These are phyloP conservation scores for Coracias cyanogaster DNA, from an alignment of 2,797 vertebrate genomes.

Conservation along the genomic window DNA sequence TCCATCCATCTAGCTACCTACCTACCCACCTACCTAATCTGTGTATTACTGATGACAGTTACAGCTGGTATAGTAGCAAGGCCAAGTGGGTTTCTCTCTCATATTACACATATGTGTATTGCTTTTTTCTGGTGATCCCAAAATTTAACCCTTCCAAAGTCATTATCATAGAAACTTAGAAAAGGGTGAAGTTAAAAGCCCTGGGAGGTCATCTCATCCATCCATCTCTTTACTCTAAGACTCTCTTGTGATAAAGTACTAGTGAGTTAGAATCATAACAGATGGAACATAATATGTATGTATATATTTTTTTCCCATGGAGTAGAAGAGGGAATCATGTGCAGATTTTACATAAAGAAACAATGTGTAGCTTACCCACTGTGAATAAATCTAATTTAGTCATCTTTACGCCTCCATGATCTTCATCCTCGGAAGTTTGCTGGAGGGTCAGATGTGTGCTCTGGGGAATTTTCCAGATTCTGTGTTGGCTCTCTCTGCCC, in stretches of 20 bases:
- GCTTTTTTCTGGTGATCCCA: neutral
- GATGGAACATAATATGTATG: conserved; percentile 46
- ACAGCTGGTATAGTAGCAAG: neutral
- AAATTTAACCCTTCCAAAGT: neutral
- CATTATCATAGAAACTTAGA: neutral
- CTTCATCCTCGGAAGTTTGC: conserved; percentile 66
- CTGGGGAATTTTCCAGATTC: conserved; percentile 62
- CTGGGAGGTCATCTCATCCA: neutral
- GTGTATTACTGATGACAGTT: neutral
- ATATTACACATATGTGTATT: neutral
- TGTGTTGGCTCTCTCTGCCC: neutral
- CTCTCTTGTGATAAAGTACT: neutral
- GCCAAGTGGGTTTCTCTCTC: neutral
- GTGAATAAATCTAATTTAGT: conserved; percentile 80
- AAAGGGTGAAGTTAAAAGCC: neutral
- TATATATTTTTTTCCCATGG: conserved; percentile 55
- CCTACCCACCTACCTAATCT: neutral
- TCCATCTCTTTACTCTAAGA: neutral
- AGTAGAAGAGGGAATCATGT: conserved; percentile 30
- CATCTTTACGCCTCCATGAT: conserved; percentile 72
- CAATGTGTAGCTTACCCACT: conserved; percentile 68
- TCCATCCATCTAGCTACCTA: neutral
- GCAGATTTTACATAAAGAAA: conserved; percentile 78
- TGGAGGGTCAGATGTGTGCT: conserved; percentile 67
- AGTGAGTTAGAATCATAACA: conserved; percentile 42